These are phyloP conservation scores for Nothobranchius kuhntae DNA, from an alignment of 2,113 vertebrate genomes.

Conservation along the genomic window DNA sequence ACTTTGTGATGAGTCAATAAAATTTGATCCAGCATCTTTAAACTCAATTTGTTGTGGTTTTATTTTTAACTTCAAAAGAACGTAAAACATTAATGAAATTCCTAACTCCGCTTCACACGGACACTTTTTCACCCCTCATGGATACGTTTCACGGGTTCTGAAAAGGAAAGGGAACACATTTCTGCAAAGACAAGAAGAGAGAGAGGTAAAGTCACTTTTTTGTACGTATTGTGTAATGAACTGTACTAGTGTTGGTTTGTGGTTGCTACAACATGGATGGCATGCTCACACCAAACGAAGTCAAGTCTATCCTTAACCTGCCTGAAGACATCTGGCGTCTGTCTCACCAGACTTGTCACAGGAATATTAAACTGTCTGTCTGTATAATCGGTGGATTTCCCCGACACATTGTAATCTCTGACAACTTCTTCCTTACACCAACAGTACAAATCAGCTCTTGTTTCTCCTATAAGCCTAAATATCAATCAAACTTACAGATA, in stretches of 20 bases:
- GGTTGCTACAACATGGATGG: constrained; percentile 23
- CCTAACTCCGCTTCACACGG: too few relatives aligned
- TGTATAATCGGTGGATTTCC: constrained; percentile 56
- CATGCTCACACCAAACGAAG: background rate
- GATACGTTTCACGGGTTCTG: constrained; percentile 15
- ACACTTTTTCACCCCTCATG: background rate
- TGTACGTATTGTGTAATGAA: background rate
- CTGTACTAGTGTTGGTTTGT: background rate
- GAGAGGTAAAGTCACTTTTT: background rate
- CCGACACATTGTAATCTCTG: constrained; percentile 40
- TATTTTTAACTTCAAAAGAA: background rate
- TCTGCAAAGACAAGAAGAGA: constrained; percentile 39
- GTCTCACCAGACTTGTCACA: constrained; percentile 26
- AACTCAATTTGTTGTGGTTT: background rate
- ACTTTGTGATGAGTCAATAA: constrained; percentile 64
- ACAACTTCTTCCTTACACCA: constrained; percentile 25
- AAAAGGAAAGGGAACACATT: constrained; percentile 50
- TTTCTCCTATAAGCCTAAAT: constrained; percentile 19
- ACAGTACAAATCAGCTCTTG: constrained; percentile 19
- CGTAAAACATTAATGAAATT: too few relatives aligned
- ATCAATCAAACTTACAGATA: constrained; percentile 27
- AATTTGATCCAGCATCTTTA: constrained; percentile 46
- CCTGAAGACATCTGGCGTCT: constrained; percentile 29
- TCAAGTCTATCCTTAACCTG: constrained; percentile 16
- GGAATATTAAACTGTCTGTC: constrained; percentile 31